Evolutionary conservation across 2,888 invertebrate genomes (phyloP), one percentile per base, ranked within the genome.

Genomic region (Sceliomorpha sp.): DNA sequence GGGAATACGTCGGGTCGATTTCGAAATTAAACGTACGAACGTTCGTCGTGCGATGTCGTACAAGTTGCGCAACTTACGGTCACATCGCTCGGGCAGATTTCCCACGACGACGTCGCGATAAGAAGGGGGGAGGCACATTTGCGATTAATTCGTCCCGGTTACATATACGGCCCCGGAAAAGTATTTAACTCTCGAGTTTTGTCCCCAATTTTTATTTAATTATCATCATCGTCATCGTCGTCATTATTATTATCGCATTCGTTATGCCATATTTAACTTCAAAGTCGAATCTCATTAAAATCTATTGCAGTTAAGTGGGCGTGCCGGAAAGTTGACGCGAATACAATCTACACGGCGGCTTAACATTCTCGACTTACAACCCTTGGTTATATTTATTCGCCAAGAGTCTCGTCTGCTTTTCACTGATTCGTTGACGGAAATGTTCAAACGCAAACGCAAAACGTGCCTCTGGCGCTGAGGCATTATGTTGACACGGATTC

Each of bases 401-500:
- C 64, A 47, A 64, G 64, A 70, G 70, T 70, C 55, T 51, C 60
- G 55, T 60, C 64, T 60, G 64, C 59, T 60, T 60, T 70, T 60
- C 64, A 55, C 60, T 70, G 70, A 70, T 70, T 70, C 53, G 70
- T 51, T 59, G 51, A 40, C 64, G 47, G 68, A 73, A 71, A 67
- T 64, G 66, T 60, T 72, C 71, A 70, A 73, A 73, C 62, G 73
- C 48, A 56, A 73, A 73, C 59, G 66, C 68, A 69, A 68, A 62
- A 72, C 69, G 69, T 60, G 67, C 56, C 60, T 73, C 58, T 64
- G 55, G 70, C 64, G 60, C 70, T 55, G 55, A 59, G 64, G 70
- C 70, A 70, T 70, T 70, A 70, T 70, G 70, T 70, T 70, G 70
- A 70, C 70, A 70, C 59, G 55, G 59, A 70, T 70, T 70, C 64